These are phyloP conservation scores for Holothuria glaberrima DNA, from an alignment of 35 echinoderm and acorn worm species.

Conservation along the genomic window DNA sequence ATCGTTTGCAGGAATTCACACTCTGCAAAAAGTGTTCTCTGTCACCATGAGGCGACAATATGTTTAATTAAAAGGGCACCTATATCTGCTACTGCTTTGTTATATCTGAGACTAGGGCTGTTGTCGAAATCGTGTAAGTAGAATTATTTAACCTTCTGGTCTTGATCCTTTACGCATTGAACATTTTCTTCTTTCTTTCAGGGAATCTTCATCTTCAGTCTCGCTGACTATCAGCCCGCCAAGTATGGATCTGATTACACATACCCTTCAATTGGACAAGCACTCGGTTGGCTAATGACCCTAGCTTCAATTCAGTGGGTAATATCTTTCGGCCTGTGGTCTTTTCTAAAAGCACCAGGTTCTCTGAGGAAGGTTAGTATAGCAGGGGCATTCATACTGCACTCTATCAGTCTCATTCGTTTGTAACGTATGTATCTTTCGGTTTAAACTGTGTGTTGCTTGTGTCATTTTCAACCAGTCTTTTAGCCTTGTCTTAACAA, in stretches of 20 bases:
- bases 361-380: slow-evolving; percentile 52
- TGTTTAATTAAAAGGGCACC: too few relatives aligned
- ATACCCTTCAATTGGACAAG: slow-evolving; percentile 49
- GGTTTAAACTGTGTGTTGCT: too few relatives aligned
- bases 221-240: slow-evolving; percentile 49
- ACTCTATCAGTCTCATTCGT: background rate
- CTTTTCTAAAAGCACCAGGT: slow-evolving; percentile 17
- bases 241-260: slow-evolving; percentile 51
- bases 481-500: background rate
- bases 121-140: too few relatives aligned
- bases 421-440: too few relatives aligned
- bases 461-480: background rate
- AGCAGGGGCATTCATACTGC: background rate
- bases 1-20: too few relatives aligned
- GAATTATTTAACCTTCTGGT: too few relatives aligned
- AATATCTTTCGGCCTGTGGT: background rate
- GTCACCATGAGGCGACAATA: too few relatives aligned
- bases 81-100: too few relatives aligned
- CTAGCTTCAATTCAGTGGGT: slow-evolving; percentile 56
- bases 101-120: too few relatives aligned
- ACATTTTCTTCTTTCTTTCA: background rate
- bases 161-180: too few relatives aligned
- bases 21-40: too few relatives aligned
- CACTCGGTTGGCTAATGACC: slow-evolving; percentile 44
- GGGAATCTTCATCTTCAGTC: slow-evolving; percentile 65